Percentiles rank a stretch among this genome's conserved stretches.
Conservation (phyloP, 1,140 invertebrate genomes). For the Lasaia peninsularis region DNA sequence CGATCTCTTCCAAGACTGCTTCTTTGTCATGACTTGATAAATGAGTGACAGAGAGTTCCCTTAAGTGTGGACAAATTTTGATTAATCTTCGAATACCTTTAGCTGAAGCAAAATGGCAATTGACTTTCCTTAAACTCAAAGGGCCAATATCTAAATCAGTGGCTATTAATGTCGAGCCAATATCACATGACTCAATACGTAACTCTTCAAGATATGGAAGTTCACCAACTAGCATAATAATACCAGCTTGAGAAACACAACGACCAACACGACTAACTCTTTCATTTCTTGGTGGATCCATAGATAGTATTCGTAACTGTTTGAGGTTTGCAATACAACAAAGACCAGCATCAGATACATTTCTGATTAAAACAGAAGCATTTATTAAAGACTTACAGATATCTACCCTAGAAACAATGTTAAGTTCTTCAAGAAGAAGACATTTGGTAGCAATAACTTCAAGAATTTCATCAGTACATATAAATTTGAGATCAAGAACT, state of each 20-base stretch:
- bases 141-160: constrained; percentile 54
- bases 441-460: constrained; percentile 70
- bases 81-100: constrained; percentile 64
- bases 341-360: constrained; percentile 68
- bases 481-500: constrained; percentile 71
- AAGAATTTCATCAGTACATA: constrained; percentile 77
- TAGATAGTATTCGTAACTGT: constrained; percentile 56
- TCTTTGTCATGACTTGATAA: constrained; percentile 64
- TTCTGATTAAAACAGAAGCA: constrained; percentile 67
- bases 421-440: constrained; percentile 69
- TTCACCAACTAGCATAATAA: constrained; percentile 60
- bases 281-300: constrained; percentile 72
- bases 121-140: constrained; percentile 62
- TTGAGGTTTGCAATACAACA: constrained; percentile 55
- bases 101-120: constrained; percentile 65
- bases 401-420: constrained; percentile 75
- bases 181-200: constrained; percentile 70
- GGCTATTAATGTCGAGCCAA: constrained; percentile 65
- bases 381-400: constrained; percentile 70
- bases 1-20: constrained; percentile 59
- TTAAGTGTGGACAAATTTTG: constrained; percentile 63
- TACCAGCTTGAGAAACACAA: constrained; percentile 66
- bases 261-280: constrained; percentile 53
- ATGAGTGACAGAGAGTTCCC: constrained; percentile 65
- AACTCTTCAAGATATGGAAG: constrained; percentile 68